These are phyloP conservation scores for Tadarida brasiliensis DNA, from an alignment of 2,797 vertebrate genomes.

Conservation along the genomic window DNA sequence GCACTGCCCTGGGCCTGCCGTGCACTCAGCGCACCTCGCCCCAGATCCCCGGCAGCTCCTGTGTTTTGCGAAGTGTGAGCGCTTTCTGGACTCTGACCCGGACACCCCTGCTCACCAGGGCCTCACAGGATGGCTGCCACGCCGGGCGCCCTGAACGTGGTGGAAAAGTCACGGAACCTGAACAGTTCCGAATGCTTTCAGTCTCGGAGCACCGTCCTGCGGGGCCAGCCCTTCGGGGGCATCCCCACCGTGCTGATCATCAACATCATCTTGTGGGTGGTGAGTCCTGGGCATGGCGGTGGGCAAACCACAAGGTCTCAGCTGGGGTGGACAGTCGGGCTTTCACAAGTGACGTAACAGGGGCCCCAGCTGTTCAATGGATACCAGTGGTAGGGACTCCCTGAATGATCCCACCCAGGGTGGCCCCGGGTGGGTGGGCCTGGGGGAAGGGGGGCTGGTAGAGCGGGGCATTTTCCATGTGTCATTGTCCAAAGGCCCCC, in stretches of 20 bases:
- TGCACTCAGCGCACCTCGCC: too few species aligned
- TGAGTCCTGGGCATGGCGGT: slow-evolving; percentile 76
- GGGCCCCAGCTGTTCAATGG: background rate
- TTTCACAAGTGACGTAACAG: background rate
- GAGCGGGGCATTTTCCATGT: background rate
- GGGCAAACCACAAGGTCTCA: background rate
- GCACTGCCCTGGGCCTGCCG: background rate
- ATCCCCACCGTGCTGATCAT: slow-evolving; percentile 96
- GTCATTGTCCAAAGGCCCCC: background rate
- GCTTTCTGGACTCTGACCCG: background rate
- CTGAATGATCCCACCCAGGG: background rate
- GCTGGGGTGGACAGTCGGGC: accelerated
- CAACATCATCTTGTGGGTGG: slow-evolving; percentile 96
- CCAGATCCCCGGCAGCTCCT: background rate
- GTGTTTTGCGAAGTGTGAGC: slow-evolving; percentile 61
- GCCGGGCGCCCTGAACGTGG: slow-evolving; percentile 82
- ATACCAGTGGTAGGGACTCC: background rate
- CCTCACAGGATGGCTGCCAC: slow-evolving; percentile 63
- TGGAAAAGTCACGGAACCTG: slow-evolving; percentile 87
- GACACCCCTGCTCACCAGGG: slow-evolving; percentile 72
- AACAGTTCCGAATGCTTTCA: slow-evolving; percentile 93
- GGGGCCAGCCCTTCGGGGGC: slow-evolving; percentile 96
- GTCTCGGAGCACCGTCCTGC: slow-evolving; percentile 94
- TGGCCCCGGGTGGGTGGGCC: background rate
- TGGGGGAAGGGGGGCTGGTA: background rate